Conservation (phyloP, 1,140 invertebrate genomes). For the Ruditapes philippinarum region DNA sequence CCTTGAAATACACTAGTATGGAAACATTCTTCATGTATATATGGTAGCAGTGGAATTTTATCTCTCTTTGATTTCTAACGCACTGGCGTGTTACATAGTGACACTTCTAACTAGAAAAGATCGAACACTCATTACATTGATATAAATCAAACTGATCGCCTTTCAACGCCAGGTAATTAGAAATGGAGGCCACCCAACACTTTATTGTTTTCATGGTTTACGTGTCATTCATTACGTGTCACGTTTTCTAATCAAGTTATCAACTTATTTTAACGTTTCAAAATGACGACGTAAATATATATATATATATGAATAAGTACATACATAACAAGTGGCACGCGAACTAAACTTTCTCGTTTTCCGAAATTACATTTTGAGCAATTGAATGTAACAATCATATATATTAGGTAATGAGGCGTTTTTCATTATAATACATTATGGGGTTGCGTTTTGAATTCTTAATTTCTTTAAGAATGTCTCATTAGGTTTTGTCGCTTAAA, state of each 20-base stretch:
- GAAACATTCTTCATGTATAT: not conserved
- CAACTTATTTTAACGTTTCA: too few species aligned
- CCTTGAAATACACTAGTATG: too few species aligned
- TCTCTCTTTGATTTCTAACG: slow-evolving; percentile 6
- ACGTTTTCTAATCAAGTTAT: slow-evolving; percentile 15
- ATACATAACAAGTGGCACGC: too few species aligned
- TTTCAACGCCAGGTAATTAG: slow-evolving; percentile 14
- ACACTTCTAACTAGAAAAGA: slow-evolving; percentile 2
- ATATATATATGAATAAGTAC: too few species aligned
- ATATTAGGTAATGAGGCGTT: too few species aligned
- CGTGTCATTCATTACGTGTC: not conserved
- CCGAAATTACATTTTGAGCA: too few species aligned
- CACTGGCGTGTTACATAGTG: slow-evolving; percentile 4
- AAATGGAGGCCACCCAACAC: not conserved
- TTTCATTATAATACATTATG: too few species aligned
- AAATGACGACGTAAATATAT: too few species aligned
- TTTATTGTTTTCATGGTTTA: not conserved
- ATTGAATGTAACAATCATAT: too few species aligned
- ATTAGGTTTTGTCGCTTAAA: not conserved
- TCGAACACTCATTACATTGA: slow-evolving; percentile 26
- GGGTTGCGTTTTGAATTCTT: too few species aligned
- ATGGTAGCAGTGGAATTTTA: slow-evolving; percentile 5
- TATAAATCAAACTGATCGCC: slow-evolving; percentile 1
- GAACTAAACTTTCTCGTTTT: too few species aligned
- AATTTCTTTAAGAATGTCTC: too few species aligned